These are phyloP conservation scores for Margaritifera margaritifera DNA, from an alignment of 2,888 invertebrate genomes.

Conservation along the genomic window DNA sequence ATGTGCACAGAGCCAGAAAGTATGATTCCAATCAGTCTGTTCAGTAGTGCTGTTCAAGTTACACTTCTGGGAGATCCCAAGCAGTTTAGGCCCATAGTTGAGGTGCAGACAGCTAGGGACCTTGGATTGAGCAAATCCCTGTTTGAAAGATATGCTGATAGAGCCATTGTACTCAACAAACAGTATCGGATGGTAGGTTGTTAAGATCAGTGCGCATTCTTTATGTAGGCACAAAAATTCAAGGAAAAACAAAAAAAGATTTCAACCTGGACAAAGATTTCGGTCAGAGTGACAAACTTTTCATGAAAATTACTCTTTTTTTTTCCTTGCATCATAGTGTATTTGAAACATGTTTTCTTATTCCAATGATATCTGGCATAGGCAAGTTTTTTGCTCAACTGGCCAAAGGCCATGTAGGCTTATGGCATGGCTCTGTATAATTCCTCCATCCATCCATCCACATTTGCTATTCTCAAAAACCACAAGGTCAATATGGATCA, in stretches of 20 bases:
- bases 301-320: neutral
- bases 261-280: neutral
- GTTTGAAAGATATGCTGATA: slow-evolving; percentile 55
- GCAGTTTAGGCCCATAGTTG: slow-evolving; percentile 53
- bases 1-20: slow-evolving; percentile 64
- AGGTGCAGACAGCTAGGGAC: slow-evolving; percentile 38
- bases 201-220: neutral
- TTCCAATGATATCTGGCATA: too few species aligned
- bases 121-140: slow-evolving; percentile 59
- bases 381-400: too few species aligned
- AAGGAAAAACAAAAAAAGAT: neutral
- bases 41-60: slow-evolving; percentile 69
- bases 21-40: slow-evolving; percentile 65
- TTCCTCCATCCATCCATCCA: too few species aligned
- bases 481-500: too few species aligned
- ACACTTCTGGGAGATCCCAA: slow-evolving; percentile 62
- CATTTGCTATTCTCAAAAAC: too few species aligned
- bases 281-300: too few species aligned
- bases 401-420: too few species aligned
- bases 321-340: neutral
- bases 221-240: neutral
- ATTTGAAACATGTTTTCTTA: too few species aligned
- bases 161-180: slow-evolving; percentile 48
- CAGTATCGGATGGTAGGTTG: slow-evolving; percentile 66
- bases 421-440: too few species aligned